phyloP scores from a whole-genome alignment of 53 echinoderm and acorn worm genomes.

The Paracentrotus lividus region DNA sequence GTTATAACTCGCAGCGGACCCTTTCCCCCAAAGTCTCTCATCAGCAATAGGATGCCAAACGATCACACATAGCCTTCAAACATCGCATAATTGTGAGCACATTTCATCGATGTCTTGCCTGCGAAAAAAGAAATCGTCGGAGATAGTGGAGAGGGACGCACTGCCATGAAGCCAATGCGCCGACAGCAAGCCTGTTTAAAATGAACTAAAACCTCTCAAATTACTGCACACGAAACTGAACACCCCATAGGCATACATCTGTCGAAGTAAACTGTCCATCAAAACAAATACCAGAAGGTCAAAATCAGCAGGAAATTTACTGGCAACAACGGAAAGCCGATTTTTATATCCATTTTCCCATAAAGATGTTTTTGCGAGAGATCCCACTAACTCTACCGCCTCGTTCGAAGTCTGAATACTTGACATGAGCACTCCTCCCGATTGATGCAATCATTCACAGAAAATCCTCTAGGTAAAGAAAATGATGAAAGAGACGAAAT shows the following conservation, averaged over 20 bases:
- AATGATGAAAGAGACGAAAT: not conserved
- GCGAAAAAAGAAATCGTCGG: slow-evolving; percentile 75
- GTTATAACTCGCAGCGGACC: slow-evolving; percentile 60
- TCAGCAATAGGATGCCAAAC: slow-evolving; percentile 69
- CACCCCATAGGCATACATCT: slow-evolving; percentile 8
- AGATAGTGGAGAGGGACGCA: slow-evolving; percentile 71
- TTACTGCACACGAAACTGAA: not conserved
- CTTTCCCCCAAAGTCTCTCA: slow-evolving; percentile 67
- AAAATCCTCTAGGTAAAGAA: not conserved
- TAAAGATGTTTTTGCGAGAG: not conserved
- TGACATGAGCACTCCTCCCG: not conserved
- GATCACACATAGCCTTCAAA: slow-evolving; percentile 61
- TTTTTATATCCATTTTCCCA: not conserved
- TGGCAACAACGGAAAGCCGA: slow-evolving; percentile 16
- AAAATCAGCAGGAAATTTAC: not conserved
- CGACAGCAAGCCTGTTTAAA: not conserved
- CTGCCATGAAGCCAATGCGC: not conserved
- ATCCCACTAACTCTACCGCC: not conserved
- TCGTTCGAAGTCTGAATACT: not conserved
- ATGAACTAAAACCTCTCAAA: not conserved
- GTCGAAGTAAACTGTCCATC: not conserved
- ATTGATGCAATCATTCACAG: not conserved
- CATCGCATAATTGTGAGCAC: not conserved
- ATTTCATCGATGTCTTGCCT: not conserved
- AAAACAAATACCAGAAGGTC: not conserved